Percentiles rank a stretch among this genome's conserved stretches.
phyloP scores from a whole-genome alignment of 2,888 invertebrate species.

The Callosobruchus maculatus region DNA sequence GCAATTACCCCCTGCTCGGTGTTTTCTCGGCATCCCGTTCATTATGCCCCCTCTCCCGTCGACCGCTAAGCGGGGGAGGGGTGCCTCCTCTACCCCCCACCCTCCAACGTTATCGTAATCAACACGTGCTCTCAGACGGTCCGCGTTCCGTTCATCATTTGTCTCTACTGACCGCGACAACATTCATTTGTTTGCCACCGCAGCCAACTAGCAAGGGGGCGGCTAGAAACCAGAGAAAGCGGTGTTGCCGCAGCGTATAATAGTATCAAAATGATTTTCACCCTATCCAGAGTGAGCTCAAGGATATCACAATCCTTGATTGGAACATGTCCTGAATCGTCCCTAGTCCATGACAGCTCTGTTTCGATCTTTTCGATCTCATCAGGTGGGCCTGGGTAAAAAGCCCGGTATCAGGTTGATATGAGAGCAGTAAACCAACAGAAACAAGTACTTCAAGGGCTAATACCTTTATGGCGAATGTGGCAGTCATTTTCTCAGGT shows the following conservation, averaged over 20 bases:
- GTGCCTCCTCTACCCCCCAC: slow-evolving; percentile 4
- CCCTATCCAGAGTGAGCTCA: no score
- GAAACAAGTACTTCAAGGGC: no score
- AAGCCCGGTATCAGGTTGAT: no score
- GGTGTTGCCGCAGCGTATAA: slow-evolving; percentile 6
- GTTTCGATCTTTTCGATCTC: no score
- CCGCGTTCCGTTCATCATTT: slow-evolving; percentile 20
- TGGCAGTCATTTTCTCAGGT: no score
- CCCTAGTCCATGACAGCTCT: no score
- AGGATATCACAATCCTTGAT: no score
- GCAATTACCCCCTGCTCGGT: slow-evolving; percentile 4
- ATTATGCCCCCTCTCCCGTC: slow-evolving; percentile 13
- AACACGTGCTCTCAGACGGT: slow-evolving; percentile 20
- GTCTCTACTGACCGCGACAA: slow-evolving; percentile 28
- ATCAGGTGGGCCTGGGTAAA: no score
- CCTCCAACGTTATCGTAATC: slow-evolving; percentile 16
- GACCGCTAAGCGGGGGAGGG: background rate
- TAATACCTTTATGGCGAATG: no score
- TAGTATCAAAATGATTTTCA: slow-evolving; percentile 21
- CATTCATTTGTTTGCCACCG: slow-evolving; percentile 27
- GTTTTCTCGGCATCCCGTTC: slow-evolving; percentile 13
- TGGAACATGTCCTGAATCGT: no score
- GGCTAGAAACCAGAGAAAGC: background rate
- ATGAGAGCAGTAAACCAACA: no score
- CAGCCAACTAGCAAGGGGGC: slow-evolving; percentile 22